Conservation (phyloP, 2,888 invertebrate genomes). For the Rotaria macrura region DNA sequence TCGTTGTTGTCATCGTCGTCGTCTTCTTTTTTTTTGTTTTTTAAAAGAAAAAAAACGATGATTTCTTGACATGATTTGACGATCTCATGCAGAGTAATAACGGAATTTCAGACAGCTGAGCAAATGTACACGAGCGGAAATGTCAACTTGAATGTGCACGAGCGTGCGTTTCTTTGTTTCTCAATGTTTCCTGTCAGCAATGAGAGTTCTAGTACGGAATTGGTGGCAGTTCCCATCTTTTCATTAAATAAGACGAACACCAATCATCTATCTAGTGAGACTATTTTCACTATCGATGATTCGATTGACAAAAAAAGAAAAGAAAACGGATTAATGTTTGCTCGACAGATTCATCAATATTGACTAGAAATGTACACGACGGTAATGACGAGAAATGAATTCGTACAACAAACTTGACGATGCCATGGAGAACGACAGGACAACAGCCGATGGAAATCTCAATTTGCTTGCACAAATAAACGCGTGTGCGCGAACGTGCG, state of each 20-base stretch:
- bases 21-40: constrained; percentile 3
- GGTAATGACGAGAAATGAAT: background rate
- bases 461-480: constrained; percentile 4
- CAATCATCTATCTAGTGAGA: background rate
- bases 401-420: background rate
- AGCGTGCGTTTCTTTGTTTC: constrained; percentile 4
- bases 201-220: background rate
- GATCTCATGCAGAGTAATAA: background rate
- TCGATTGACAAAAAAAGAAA: background rate
- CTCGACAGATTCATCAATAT: background rate
- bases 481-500: background rate
- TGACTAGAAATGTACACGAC: background rate
- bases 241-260: background rate
- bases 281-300: background rate
- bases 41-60: background rate
- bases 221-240: background rate
- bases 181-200: background rate
- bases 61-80: background rate
- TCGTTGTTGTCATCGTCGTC: background rate
- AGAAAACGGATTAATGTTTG: background rate
- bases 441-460: background rate
- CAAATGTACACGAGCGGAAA: constrained; percentile 7
- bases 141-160: background rate
- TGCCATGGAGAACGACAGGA: background rate
- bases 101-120: constrained; percentile 7